Evolutionary conservation across 2,797 vertebrate genomes (phyloP), one percentile per base, ranked within the genome.

Genomic region (Euphonia xanthogaster): DNA sequence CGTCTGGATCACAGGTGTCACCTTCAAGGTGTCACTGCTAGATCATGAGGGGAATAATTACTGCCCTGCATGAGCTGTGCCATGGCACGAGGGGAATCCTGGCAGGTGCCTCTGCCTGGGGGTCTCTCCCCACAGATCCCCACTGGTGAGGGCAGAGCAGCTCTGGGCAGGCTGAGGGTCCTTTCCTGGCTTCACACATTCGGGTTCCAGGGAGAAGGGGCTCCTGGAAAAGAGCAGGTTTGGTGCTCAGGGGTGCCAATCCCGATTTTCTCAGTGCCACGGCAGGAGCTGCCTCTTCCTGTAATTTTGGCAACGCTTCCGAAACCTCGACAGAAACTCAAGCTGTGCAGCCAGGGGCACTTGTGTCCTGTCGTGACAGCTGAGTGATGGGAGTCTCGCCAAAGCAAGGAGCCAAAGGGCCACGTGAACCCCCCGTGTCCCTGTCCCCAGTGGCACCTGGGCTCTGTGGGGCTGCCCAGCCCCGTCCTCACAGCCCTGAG

Each of bases 161-260:
- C 50, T 70, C 57, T 45, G 71, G 57, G 27, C 45, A 22, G 8
- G 15, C 24, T 1, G 0, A 2, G 22, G 1, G 2, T 7, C n/a
- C 77, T 48, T 19, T 31, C n/a, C 68, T 35, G 7, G 1, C 51
- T 22, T 14, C 7, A 0, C 4, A 0, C 0, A 1, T 6, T 8
- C 1, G 3, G 21, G 20, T 27, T 54, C 35, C 23, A 5, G 76
- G 54, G 47, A 47, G 58, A 74, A 74, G 63, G 42, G 28, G 28
- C 35, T 84, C 39, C 81, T 71, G 61, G 79, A 84, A 71, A 74
- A 30, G 78, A 61, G 82, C 91, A 54, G 76, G 42, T 57, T 50
- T 37, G 2, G 45, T 10, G 1, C 73, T 45, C 66, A 2, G 79
- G 54, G 31, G 4, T 40, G 70, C 28, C 62, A 94, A 80, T 78